Base-by-base conservation (phyloP, 1,140 invertebrate genomes). In the Drosophila arizonae region DNA sequence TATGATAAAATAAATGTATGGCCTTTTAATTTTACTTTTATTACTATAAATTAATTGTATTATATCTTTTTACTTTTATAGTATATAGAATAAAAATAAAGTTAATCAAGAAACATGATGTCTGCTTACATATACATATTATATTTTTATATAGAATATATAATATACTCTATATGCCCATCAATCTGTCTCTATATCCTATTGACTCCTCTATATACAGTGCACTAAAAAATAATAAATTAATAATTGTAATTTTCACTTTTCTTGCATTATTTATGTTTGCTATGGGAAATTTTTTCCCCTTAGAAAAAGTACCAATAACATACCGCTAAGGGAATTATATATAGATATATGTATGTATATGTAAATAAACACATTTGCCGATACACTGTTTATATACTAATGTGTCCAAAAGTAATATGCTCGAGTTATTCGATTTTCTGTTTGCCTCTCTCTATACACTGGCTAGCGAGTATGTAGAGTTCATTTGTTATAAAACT, bases 401-500 rank as follows among this genome's bases (percentile, higher is more conserved):
- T 13, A 39, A 4, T 11, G 36, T 39, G 36, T 13, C 10, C 46
- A 48, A 48, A 56, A 56, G 4, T 41, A 41, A 2, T 5, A 48
- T 48, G 21, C 17, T 55, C 51, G n/a, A 58, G 6, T 45, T 43
- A n/a, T 15, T 26, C 39, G 21, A 41, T 9, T 45, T 58, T 46
- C 4, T 45, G 9, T 1, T 6, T 33, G 36, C 36, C 36, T 56
- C 36, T 30, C 28, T 30, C 28, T 30, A 4, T 33, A 21, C 57
- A 11, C 57, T 48, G 3, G 8, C 43, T 48, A 6, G 43, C 8
- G 43, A 50, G 10, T 43, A 48, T 28, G 57, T 48, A 60, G 36
- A 39, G 28, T 46, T 13, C 17, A 56, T 13, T 41, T 21, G 17
- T 21, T 36, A 30, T 15, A 30, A 55, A 58, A 30, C n/a, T 58